Percentiles rank a stretch among this genome's conserved stretches.
phyloP scores from a whole-genome alignment of 2,888 invertebrate species.

The Agriopis marginaria region DNA sequence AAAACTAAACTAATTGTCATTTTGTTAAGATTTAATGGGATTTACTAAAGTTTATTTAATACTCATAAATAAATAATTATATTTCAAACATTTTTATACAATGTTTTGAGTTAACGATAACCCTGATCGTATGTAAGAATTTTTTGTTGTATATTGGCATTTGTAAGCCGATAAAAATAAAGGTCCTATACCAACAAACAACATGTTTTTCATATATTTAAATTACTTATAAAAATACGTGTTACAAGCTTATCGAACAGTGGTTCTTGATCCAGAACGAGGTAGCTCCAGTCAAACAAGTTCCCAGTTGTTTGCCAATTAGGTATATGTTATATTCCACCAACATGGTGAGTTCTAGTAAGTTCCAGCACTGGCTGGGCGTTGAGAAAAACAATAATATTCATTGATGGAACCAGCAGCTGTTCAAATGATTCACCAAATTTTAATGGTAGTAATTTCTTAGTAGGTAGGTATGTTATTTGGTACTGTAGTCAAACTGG shows the following conservation, averaged over 20 bases:
- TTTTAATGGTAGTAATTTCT: conserved; percentile 2
- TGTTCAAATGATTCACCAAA: not conserved
- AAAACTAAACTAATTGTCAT: too few species aligned
- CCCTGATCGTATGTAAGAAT: too few species aligned
- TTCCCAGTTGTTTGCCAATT: conserved; percentile 12
- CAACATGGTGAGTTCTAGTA: conserved; percentile 2
- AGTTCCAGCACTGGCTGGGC: not conserved
- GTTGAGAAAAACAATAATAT: conserved; percentile 1
- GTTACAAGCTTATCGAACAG: not conserved
- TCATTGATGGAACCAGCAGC: conserved; percentile 7
- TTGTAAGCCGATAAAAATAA: too few species aligned
- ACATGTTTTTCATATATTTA: not conserved
- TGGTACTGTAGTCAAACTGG: not conserved
- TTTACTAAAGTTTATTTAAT: too few species aligned
- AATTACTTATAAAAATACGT: not conserved
- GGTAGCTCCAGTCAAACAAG: conserved; percentile 14
- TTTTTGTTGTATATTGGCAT: too few species aligned
- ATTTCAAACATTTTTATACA: too few species aligned
- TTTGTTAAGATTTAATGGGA: too few species aligned
- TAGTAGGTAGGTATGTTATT: not conserved
- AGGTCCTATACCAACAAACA: not conserved
- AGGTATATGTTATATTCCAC: not conserved
- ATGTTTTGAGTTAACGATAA: too few species aligned
- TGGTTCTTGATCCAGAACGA: conserved; percentile 1
- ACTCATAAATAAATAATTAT: too few species aligned